These are phyloP conservation scores for Andricus quercusramuli DNA, from an alignment of 2,888 invertebrate species.

Conservation along the genomic window DNA sequence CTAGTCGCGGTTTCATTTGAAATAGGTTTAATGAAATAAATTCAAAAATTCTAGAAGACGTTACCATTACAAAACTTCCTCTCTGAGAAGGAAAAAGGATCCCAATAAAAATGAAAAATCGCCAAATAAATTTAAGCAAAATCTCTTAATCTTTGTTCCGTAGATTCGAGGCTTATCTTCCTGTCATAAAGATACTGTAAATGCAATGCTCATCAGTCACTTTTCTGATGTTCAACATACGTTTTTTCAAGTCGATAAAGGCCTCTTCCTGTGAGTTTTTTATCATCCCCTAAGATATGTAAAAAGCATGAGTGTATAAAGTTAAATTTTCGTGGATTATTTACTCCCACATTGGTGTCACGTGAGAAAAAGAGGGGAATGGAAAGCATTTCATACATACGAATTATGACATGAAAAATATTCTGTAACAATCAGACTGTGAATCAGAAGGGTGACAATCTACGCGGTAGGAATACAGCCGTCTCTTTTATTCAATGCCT, in stretches of 20 bases:
- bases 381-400: not conserved
- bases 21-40: too few species aligned
- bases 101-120: not conserved
- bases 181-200: not conserved
- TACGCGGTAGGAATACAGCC: not conserved
- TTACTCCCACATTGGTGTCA: not conserved
- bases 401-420: not conserved
- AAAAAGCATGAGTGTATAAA: not conserved
- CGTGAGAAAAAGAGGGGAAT: not conserved
- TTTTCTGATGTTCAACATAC: not conserved
- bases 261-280: not conserved
- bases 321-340: not conserved
- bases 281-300: not conserved
- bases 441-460: constrained; percentile 19
- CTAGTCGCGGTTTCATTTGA: too few species aligned
- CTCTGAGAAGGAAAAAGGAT: not conserved
- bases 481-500: constrained; percentile 7
- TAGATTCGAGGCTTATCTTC: not conserved
- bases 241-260: not conserved
- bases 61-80: too few species aligned
- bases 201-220: not conserved
- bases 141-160: not conserved
- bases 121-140: not conserved
- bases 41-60: too few species aligned
- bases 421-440: not conserved